phyloP scores from a whole-genome alignment of 2,888 invertebrate genomes.

The Epinotia bilunana region DNA sequence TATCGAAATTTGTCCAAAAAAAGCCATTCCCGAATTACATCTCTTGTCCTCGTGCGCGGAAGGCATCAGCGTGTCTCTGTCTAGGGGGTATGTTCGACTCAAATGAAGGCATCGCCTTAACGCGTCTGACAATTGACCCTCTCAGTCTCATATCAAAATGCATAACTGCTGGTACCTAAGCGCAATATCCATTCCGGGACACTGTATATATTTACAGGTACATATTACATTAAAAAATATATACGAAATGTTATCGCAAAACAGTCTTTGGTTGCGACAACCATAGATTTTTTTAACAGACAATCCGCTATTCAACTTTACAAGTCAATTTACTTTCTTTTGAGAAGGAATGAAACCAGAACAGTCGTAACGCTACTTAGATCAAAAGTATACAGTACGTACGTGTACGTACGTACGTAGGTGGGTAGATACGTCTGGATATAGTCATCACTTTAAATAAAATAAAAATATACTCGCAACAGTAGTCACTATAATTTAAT shows the following conservation, averaged over 20 bases:
- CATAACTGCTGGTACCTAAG: too few species aligned
- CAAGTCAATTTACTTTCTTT: slow-evolving; percentile 31
- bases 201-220: not conserved
- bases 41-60: too few species aligned
- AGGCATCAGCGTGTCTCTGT: too few species aligned
- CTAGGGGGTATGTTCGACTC: too few species aligned
- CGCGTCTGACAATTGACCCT: too few species aligned
- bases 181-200: not conserved
- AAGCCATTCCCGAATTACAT: too few species aligned
- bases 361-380: slow-evolving; percentile 1
- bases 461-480: too few species aligned
- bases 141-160: not conserved
- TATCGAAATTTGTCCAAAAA: too few species aligned
- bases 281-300: slow-evolving; percentile 3
- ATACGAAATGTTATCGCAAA: not conserved
- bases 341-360: slow-evolving; percentile 2
- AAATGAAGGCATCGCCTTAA: too few species aligned
- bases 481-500: too few species aligned
- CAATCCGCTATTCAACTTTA: slow-evolving; percentile 33
- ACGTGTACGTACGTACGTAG: too few species aligned
- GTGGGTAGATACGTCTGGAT: not conserved
- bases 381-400: not conserved
- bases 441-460: too few species aligned
- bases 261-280: not conserved
- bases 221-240: not conserved